Percentiles rank a stretch among this genome's conserved stretches.
phyloP scores from a whole-genome alignment of 1,140 invertebrate species.

The Leptinotarsa texana region DNA sequence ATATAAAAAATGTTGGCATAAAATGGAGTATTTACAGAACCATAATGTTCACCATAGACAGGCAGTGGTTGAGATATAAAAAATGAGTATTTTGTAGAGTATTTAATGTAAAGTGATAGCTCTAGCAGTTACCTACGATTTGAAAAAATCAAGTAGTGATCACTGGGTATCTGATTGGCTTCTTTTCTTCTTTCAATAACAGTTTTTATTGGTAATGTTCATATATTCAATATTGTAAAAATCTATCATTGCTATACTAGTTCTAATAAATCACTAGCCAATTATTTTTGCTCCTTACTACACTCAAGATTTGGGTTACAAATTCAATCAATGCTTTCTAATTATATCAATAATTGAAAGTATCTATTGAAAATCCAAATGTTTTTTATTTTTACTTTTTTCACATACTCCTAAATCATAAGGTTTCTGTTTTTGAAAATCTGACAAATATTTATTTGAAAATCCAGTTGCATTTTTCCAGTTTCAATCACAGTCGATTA shows the following conservation, averaged over 20 bases:
- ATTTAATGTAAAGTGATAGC: not conserved
- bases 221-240: no score
- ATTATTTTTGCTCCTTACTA: no score
- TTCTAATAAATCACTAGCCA: no score
- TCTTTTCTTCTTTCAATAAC: no score
- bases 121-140: no score
- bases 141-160: no score
- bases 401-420: not conserved
- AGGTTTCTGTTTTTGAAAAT: not conserved
- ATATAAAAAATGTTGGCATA: conserved; percentile 16
- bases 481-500: conserved; percentile 48
- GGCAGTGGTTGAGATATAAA: not conserved
- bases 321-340: no score
- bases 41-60: not conserved
- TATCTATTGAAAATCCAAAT: not conserved
- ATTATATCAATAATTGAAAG: no score
- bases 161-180: no score
- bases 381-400: not conserved
- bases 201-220: no score
- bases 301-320: no score
- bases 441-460: not conserved
- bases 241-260: no score
- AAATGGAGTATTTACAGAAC: conserved; percentile 10
- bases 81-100: conserved; percentile 3
- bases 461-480: not conserved